Conservation (phyloP, 2,797 vertebrate species). For the Chiroxiphia lanceolata region DNA sequence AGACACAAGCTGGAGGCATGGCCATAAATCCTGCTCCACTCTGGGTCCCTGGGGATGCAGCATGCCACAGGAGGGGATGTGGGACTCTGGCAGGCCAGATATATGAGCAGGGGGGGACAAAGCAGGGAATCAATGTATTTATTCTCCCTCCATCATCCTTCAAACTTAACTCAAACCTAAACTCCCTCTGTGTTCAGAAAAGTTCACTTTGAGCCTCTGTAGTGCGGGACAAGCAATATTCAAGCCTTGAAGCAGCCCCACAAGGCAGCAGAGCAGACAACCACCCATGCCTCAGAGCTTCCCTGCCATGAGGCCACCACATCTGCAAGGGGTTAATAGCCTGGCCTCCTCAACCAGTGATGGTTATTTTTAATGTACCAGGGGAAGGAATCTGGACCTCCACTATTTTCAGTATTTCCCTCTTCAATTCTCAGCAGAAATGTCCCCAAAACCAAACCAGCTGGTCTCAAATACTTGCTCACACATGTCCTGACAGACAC, state of each 20-base stretch:
- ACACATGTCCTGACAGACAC: accelerated
- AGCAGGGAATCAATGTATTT: neutral
- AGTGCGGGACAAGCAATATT: neutral
- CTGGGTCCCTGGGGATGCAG: neutral
- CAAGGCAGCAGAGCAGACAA: neutral
- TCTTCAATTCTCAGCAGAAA: neutral
- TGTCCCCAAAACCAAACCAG: neutral
- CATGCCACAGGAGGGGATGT: accelerated
- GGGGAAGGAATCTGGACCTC: neutral
- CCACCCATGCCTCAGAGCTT: neutral
- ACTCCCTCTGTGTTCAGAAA: neutral
- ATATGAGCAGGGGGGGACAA: accelerated
- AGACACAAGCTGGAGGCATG: neutral
- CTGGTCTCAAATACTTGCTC: neutral
- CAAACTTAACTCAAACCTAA: neutral
- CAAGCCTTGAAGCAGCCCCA: neutral
- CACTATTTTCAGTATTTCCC: neutral
- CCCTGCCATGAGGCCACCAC: neutral
- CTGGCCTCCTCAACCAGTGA: neutral
- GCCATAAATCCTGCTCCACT: neutral
- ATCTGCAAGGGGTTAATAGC: neutral
- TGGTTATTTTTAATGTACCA: neutral
- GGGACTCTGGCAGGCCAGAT: neutral
- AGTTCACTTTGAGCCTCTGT: neutral
- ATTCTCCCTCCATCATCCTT: neutral